Conservation (phyloP, 1,140 invertebrate species). For the Helicorthomorpha holstii region DNA sequence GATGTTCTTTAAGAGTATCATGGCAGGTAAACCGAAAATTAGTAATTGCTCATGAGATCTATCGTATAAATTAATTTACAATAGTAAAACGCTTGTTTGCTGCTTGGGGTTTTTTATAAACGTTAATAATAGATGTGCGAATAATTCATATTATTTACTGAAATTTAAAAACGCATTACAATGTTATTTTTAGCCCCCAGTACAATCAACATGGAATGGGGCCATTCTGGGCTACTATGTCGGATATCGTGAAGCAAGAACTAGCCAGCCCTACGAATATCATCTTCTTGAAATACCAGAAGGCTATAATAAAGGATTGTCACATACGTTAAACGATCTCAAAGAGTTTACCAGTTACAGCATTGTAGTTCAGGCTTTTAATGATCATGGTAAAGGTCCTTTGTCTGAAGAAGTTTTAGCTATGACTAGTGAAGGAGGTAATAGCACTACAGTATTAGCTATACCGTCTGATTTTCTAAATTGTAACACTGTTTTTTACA, state of each 20-base stretch:
- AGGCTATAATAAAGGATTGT: slow-evolving; percentile 2
- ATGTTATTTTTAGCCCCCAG: slow-evolving; percentile 47
- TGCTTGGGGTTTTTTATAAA: not conserved
- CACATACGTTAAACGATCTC: slow-evolving; percentile 11
- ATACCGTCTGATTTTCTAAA: not conserved
- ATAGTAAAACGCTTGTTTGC: not conserved
- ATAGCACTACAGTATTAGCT: too few species aligned
- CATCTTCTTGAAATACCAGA: slow-evolving; percentile 2
- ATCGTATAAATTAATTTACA: not conserved
- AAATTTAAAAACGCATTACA: not conserved
- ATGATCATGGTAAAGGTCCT: slow-evolving; percentile 40
- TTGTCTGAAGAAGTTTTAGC: slow-evolving; percentile 49
- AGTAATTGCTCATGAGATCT: too few species aligned
- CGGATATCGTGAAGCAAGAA: slow-evolving; percentile 45
- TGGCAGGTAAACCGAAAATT: slow-evolving; percentile 5
- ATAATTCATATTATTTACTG: not conserved
- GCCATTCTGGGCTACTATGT: slow-evolving; percentile 83
- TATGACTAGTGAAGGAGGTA: slow-evolving; percentile 66
- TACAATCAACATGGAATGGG: slow-evolving; percentile 77
- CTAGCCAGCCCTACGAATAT: not conserved
- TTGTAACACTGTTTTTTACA: not conserved
- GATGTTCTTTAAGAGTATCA: not conserved
- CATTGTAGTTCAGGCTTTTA: slow-evolving; percentile 25
- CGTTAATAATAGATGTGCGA: not conserved
- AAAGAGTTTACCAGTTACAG: slow-evolving; percentile 22